These are phyloP conservation scores for Phania funesta DNA, from an alignment of 2,888 invertebrate genomes.

Conservation along the genomic window DNA sequence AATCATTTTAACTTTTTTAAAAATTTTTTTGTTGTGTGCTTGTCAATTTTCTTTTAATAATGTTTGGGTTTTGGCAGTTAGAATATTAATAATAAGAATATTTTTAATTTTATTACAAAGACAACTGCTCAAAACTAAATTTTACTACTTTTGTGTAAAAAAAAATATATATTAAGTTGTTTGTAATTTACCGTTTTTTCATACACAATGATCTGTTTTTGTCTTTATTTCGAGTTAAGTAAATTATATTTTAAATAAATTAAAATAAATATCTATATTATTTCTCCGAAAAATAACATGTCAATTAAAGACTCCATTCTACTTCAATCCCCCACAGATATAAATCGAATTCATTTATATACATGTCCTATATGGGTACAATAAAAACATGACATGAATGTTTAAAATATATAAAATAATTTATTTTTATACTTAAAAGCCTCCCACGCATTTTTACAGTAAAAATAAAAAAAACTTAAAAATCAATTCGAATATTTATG, in stretches of 20 bases:
- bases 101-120: too few species aligned
- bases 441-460: conserved; percentile 39
- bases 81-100: too few species aligned
- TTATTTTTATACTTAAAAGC: conserved; percentile 55
- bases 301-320: conserved; percentile 38
- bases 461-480: conserved; percentile 10
- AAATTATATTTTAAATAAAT: not conserved
- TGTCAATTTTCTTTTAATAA: too few species aligned
- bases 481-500: conserved; percentile 27
- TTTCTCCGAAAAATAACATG: conserved; percentile 23
- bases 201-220: too few species aligned
- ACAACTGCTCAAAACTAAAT: too few species aligned
- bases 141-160: too few species aligned
- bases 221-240: not conserved
- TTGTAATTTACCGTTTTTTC: not conserved
- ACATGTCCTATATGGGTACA: too few species aligned
- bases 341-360: conserved; percentile 1
- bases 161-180: too few species aligned
- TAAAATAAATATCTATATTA: not conserved
- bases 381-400: conserved; percentile 15
- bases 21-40: conserved; percentile 7
- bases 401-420: conserved; percentile 22
- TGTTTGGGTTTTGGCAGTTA: too few species aligned
- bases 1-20: not conserved
- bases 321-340: conserved; percentile 3